Evolutionary conservation across 1,140 invertebrate species (phyloP).

Genomic region (Lethocerus indicus): DNA sequence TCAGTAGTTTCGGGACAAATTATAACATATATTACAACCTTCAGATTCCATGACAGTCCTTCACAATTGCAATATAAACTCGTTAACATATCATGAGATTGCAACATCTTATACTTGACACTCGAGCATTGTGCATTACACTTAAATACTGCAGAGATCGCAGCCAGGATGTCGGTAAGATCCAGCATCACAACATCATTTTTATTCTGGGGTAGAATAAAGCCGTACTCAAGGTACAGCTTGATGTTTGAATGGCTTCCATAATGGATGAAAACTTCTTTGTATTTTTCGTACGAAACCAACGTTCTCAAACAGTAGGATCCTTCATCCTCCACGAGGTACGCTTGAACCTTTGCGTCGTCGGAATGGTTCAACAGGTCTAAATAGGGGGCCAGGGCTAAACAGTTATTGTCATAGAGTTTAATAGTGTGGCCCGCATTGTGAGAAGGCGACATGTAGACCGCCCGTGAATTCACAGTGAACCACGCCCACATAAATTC

Average conservation of each 20-base stretch:
- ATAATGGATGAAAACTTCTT: conserved; percentile 21
- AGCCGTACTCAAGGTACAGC: conserved; percentile 21
- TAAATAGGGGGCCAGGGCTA: conserved; percentile 40
- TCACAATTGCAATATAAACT: conserved; percentile 32
- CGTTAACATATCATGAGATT: conserved; percentile 27
- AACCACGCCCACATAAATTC: conserved; percentile 30
- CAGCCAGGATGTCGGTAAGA: background rate
- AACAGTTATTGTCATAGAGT: conserved; percentile 21
- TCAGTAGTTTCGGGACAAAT: conserved; percentile 17
- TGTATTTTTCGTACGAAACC: conserved; percentile 17
- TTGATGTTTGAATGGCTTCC: conserved; percentile 20
- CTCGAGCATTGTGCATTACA: no score
- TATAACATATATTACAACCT: conserved; percentile 24
- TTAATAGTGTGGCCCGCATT: conserved; percentile 15
- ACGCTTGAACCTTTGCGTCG: conserved; percentile 17
- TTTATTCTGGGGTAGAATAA: conserved; percentile 19
- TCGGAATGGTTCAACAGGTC: conserved; percentile 42
- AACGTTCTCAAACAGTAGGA: conserved; percentile 18
- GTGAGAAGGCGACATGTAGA: conserved; percentile 21
- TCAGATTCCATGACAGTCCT: conserved; percentile 35
- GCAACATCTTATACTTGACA: no score
- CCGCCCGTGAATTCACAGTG: conserved; percentile 39
- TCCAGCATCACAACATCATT: conserved; percentile 16
- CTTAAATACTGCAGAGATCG: no score
- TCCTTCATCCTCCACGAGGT: conserved; percentile 14